phyloP scores from a whole-genome alignment of 2,113 vertebrate genomes.

The Muntiacus muntjak region DNA sequence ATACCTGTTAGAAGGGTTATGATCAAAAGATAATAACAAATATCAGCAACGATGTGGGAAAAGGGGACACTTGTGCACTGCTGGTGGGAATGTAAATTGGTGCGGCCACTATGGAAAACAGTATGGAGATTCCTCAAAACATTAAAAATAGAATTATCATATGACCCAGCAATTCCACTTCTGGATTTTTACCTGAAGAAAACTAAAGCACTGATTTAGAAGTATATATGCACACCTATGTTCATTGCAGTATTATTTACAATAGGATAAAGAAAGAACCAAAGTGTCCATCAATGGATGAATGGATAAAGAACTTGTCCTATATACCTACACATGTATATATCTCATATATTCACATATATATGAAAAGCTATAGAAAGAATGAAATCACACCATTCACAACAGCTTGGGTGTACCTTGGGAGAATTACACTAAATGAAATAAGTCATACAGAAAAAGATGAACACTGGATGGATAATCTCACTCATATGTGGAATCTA shows the following conservation, averaged over 20 bases:
- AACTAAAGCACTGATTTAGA: neutral
- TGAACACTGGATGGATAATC: neutral
- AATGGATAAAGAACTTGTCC: neutral
- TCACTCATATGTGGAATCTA: neutral
- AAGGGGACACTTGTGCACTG: neutral
- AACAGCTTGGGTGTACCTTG: neutral
- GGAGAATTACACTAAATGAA: neutral
- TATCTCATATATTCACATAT: neutral
- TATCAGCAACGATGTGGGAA: neutral
- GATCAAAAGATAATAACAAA: neutral
- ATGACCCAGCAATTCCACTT: neutral
- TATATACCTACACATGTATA: neutral
- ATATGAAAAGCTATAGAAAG: neutral
- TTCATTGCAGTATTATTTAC: neutral
- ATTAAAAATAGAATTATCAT: neutral
- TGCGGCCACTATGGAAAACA: neutral
- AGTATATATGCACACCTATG: neutral
- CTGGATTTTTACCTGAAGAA: neutral
- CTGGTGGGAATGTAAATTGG: neutral
- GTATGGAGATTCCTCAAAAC: neutral
- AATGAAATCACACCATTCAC: neutral
- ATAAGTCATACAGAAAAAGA: neutral
- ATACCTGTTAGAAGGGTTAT: neutral
- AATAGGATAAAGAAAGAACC: neutral
- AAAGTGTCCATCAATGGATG: neutral